phyloP scores from a whole-genome alignment of 2,888 invertebrate species.

The Pardosa pseudoannulata region DNA sequence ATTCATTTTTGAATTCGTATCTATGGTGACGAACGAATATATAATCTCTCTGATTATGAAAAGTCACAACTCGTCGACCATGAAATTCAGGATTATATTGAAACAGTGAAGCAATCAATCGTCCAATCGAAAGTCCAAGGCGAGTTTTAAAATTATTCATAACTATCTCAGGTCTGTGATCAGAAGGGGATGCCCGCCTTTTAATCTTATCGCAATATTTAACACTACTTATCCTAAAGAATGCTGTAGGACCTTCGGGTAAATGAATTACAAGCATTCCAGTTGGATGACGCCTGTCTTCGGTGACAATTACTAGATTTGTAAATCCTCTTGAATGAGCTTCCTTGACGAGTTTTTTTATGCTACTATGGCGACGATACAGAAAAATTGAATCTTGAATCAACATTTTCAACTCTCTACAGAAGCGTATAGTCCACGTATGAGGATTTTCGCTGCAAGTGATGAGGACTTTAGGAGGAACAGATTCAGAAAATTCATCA shows the following conservation, averaged over 20 bases:
- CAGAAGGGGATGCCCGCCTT: constrained; percentile 79
- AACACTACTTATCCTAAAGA: constrained; percentile 95
- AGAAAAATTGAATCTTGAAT: constrained; percentile 94
- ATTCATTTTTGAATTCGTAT: constrained; percentile 87
- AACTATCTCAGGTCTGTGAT: constrained; percentile 95
- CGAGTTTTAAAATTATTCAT: constrained; percentile 97
- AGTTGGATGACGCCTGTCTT: constrained; percentile 91
- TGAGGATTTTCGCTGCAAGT: constrained; percentile 96
- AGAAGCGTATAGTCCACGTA: constrained; percentile 91
- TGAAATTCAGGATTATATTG: constrained; percentile 97
- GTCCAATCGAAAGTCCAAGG: constrained; percentile 90
- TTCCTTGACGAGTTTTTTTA: constrained; percentile 94
- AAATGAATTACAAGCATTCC: constrained; percentile 94
- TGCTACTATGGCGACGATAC: constrained; percentile 90
- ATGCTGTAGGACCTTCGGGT: constrained; percentile 97
- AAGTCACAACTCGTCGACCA: constrained; percentile 94
- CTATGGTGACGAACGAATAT: constrained; percentile 99
- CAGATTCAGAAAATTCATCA: constrained; percentile 93
- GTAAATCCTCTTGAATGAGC: constrained; percentile 87
- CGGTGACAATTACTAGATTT: constrained; percentile 94
- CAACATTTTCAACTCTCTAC: constrained; percentile 90
- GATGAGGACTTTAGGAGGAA: constrained; percentile 96
- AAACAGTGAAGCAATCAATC: constrained; percentile 95
- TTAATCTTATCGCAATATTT: constrained; percentile 91
- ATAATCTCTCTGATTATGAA: constrained; percentile 99